A percentile compares a stretch with the other conserved stretches of the same genome.
Conservation (phyloP, 92 coral and sea anemone genomes). For the Porites cylindrica region DNA sequence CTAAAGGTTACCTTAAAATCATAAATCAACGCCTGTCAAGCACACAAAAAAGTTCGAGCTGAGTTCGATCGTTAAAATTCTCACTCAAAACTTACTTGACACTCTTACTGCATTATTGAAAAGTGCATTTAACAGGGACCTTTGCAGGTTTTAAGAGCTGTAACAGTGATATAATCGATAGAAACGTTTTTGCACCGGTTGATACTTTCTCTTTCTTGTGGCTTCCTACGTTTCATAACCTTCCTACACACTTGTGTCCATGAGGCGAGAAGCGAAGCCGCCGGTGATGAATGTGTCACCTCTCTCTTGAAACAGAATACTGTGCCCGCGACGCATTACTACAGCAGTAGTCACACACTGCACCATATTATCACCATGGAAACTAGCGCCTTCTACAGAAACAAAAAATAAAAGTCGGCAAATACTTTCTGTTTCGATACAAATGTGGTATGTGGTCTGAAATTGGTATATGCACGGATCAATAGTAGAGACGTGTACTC, state of each 20-base stretch:
- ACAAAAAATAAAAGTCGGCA: not conserved
- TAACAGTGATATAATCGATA: not conserved
- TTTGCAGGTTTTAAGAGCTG: not conserved
- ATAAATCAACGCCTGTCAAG: not conserved
- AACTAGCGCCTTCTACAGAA: constrained; percentile 55
- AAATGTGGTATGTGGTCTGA: not conserved
- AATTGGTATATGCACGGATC: no score
- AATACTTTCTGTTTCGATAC: not conserved
- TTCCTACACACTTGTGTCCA: constrained; percentile 8
- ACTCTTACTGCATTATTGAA: not conserved
- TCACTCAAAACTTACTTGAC: not conserved
- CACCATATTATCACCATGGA: constrained; percentile 22
- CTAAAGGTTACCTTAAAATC: not conserved
- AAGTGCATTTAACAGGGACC: not conserved
- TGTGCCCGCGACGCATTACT: constrained; percentile 21
- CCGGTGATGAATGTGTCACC: not conserved
- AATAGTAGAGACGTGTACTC: no score
- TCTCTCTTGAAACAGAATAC: constrained; percentile 5
- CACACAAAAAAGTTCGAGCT: not conserved
- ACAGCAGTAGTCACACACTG: constrained; percentile 6
- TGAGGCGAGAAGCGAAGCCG: not conserved
- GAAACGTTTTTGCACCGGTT: not conserved
- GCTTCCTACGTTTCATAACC: not conserved
- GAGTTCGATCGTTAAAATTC: not conserved
- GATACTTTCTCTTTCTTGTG: not conserved